Evolutionary conservation across 2,888 invertebrate species (phyloP), one percentile per base, ranked within the genome.

Genomic region (Cheilosia grossa): DNA sequence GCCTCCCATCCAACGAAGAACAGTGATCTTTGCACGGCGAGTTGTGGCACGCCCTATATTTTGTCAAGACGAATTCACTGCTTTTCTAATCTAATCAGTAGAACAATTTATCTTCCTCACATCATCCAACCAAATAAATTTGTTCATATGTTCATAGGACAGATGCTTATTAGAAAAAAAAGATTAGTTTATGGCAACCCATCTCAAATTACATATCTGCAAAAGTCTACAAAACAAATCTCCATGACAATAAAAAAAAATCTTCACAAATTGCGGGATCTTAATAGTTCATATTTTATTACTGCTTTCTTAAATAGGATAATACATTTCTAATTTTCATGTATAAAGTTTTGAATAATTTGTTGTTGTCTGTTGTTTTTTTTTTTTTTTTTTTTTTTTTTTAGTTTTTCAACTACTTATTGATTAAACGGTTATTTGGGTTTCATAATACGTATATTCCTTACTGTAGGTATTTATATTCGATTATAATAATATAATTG

Each of bases 261-360:
- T 1, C 9, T 2, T 7, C 17, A n/a, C 17, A n/a, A 56, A 63
- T 2, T 81, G 27, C 15, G 56, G 70, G 70, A 78, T 78, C 82
- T 67, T 73, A 82, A 82, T 66, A 67, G 37, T 78, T 42, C 53
- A 79, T 73, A 67, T 30, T 75, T 83, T 83, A 73, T 82, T 82
- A 73, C 63, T 78, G 61, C 49, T 82, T 67, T 79, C 63, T 72
- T 82, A 72, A 74, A 83, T 74, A 74, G 74, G 79, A 83, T 79
- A 64, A 79, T 83, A 80, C 74, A 79, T 53, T 83, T 83, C 47
- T 74, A 74, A 63, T 42, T 73, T 74, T 17, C 53, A 78, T 82
- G 70, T 83, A 83, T 83, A 83, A 83, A 83, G 79, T 79, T 73
- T 27, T 70, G 83, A 69, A 69, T 73, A 70, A 58, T 82, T 70